Evolutionary conservation across 2,888 invertebrate species (phyloP), one percentile per base, ranked within the genome.

Genomic region (Sericinus montela): DNA sequence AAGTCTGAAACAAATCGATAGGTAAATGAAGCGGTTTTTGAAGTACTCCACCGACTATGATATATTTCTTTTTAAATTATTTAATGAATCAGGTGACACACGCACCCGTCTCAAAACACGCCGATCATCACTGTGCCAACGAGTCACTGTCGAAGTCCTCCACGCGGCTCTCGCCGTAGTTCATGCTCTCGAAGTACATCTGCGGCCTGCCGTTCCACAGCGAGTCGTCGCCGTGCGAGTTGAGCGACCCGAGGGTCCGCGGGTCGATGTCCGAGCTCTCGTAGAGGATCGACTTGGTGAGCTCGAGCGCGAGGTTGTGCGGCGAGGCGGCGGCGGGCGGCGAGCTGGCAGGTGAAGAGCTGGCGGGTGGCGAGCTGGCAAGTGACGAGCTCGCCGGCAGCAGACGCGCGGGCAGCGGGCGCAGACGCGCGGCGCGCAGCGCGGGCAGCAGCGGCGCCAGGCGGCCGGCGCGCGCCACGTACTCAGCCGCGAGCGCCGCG

Each of bases 171-270:
- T 65, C 69, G 38, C 89, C 91, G 70, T 92, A 91, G 51, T 79
- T 70, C 75, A 94, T 92, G 74, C 93, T 93, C 74, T 94, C 93
- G 69, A 93, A 93, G 72, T 92, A 93, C 49, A 80, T 84, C 67
- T 74, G 89, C 62, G 80, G 85, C 65, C 70, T 83, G 61, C 70
- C 88, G 72, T 77, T 87, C 93, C 89, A 93, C 64, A 89, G 84
- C 65, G 80, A 91, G 65, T 82, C 91, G 81, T 90, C 59, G 80
- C 69, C 50, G 71, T 71, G 48, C 50, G 71, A 55, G 62, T 63
- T 59, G 36, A 65, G 45, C 1, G 72, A 73, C 53, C 61, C 69
- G 4, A 70, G 54, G 13, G 59, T 59, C 62, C 58, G 69, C 3
- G 60, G 53, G 47, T 67, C 67, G 36, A 72, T 69, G 54, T 72